A percentile compares a stretch with the other conserved stretches of the same genome.
phyloP scores from a whole-genome alignment of 2,113 vertebrate species.

The Upupa epops region DNA sequence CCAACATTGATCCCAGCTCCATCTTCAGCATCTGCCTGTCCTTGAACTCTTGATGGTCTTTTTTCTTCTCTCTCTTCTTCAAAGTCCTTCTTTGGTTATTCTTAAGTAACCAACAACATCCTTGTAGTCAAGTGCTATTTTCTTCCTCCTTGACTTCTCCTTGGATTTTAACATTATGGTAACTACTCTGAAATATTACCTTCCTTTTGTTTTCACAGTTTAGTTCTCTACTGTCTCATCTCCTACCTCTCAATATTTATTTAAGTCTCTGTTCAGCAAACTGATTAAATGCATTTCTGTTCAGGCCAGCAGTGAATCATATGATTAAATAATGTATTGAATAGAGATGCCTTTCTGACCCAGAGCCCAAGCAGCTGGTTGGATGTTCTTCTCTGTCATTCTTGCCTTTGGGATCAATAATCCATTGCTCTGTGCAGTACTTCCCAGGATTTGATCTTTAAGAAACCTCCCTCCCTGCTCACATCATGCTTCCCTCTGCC shows the following conservation, averaged over 20 bases:
- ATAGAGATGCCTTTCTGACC: background rate
- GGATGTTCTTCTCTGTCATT: background rate
- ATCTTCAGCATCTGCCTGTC: background rate
- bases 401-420: slow-evolving; percentile 8
- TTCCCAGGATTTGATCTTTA: background rate
- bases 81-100: background rate
- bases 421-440: background rate
- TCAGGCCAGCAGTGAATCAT: background rate
- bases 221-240: background rate
- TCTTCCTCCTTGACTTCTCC: background rate
- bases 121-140: background rate
- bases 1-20: background rate
- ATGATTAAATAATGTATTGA: background rate
- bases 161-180: background rate
- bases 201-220: background rate
- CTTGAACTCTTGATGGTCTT: background rate
- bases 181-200: background rate
- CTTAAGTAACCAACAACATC: background rate
- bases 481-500: background rate
- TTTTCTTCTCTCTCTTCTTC: background rate
- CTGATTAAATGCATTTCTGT: background rate
- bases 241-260: background rate
- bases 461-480: background rate
- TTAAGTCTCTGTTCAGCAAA: slow-evolving; percentile 1
- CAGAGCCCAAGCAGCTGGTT: background rate